phyloP scores from a whole-genome alignment of 2,113 vertebrate species.

The Vireo altiloquus region DNA sequence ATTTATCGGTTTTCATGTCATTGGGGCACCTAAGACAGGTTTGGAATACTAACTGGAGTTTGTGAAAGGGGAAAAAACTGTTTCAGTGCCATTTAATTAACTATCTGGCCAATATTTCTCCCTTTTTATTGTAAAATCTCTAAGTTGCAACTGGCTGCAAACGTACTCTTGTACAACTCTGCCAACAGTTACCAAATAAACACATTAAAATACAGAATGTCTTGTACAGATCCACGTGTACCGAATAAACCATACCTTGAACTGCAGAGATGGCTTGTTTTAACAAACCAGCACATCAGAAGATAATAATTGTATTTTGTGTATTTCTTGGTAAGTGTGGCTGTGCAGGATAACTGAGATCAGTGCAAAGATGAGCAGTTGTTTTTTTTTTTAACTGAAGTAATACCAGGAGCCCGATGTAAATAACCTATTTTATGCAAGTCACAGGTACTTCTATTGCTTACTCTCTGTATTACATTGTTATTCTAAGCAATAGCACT shows the following conservation, averaged over 20 bases:
- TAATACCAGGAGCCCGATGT: not conserved
- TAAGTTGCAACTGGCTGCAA: constrained; percentile 11
- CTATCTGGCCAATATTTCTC: constrained; percentile 23
- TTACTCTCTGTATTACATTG: not conserved
- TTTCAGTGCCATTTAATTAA: constrained; percentile 42
- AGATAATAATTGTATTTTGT: not conserved
- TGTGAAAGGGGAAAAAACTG: not conserved
- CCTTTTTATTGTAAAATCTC: constrained; percentile 55
- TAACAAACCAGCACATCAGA: not conserved
- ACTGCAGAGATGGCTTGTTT: not conserved
- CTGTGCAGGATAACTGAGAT: not conserved
- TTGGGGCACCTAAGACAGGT: not conserved
- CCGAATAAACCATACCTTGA: not conserved
- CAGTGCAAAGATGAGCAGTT: not conserved
- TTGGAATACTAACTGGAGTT: constrained; percentile 28
- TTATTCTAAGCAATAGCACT: not conserved
- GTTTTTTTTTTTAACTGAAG: not conserved
- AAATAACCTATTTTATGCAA: not conserved
- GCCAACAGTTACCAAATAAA: constrained; percentile 41
- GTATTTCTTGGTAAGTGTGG: not conserved
- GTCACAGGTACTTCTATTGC: not conserved
- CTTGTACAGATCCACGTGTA: not conserved
- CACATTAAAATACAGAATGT: not conserved
- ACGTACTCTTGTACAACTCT: not conserved
- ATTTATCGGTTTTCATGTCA: not conserved